Percentiles rank a stretch among this genome's conserved stretches.
phyloP scores from a whole-genome alignment of 1,140 invertebrate genomes.

The Eciton burchellii region DNA sequence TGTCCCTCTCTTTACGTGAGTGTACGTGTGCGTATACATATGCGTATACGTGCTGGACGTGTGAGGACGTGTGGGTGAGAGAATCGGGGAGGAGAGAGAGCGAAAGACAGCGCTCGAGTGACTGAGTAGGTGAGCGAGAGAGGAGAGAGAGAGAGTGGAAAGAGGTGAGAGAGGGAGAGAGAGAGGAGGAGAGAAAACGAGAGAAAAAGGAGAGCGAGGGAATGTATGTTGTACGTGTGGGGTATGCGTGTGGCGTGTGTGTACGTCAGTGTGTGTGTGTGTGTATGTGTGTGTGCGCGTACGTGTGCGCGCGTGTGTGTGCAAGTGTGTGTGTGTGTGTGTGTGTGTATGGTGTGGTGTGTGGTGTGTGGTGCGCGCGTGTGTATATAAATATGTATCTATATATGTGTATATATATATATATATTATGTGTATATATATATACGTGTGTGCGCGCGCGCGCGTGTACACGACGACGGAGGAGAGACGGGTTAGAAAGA shows the following conservation, averaged over 20 bases:
- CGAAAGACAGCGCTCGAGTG: neutral
- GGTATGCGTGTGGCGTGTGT: too few species aligned
- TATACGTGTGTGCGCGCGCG: slow-evolving; percentile 45
- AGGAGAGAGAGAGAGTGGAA: slow-evolving; percentile 56
- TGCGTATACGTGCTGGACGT: slow-evolving; percentile 31
- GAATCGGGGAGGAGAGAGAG: slow-evolving; percentile 25
- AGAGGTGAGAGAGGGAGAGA: slow-evolving; percentile 69
- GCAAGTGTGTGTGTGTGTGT: slow-evolving; percentile 29
- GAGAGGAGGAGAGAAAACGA: slow-evolving; percentile 71
- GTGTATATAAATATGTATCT: slow-evolving; percentile 37
- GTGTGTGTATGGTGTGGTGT: too few species aligned
- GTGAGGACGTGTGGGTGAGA: slow-evolving; percentile 42
- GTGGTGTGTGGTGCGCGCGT: too few species aligned
- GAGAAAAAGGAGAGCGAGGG: slow-evolving; percentile 33
- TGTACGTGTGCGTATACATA: slow-evolving; percentile 57
- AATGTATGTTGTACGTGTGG: too few species aligned
- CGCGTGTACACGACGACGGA: slow-evolving; percentile 48
- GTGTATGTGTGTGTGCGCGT: slow-evolving; percentile 3
- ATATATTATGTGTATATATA: slow-evolving; percentile 37
- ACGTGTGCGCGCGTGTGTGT: too few species aligned
- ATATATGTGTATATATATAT: too few species aligned
- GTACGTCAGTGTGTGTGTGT: slow-evolving; percentile 36
- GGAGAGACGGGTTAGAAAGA: slow-evolving; percentile 74
- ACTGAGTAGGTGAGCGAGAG: slow-evolving; percentile 26
- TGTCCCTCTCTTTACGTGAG: slow-evolving; percentile 58